A percentile compares a stretch with the other conserved stretches of the same genome.
Evolutionary conservation across 2,888 invertebrate genomes (phyloP).

Genomic region (Tipula confusa): DNA sequence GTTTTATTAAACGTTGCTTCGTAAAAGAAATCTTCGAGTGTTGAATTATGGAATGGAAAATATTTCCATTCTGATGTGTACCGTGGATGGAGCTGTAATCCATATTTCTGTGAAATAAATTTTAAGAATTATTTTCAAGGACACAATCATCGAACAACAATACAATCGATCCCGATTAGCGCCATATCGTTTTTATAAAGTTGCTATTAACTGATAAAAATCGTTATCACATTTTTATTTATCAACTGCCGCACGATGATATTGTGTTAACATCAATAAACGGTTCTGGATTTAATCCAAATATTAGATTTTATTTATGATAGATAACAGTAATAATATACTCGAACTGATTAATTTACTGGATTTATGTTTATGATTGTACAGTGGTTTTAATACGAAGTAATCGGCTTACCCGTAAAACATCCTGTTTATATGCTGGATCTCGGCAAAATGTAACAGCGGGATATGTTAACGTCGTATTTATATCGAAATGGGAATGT

Average conservation of each 20-base stretch:
- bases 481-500: conserved; percentile 62
- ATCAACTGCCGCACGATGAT: background rate
- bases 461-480: conserved; percentile 62
- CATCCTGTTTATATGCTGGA: conserved; percentile 58
- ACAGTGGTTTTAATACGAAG: background rate
- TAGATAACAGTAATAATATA: background rate
- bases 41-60: conserved; percentile 56
- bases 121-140: too few species aligned
- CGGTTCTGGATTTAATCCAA: background rate
- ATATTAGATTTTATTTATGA: background rate
- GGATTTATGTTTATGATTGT: background rate
- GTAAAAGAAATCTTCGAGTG: conserved; percentile 57
- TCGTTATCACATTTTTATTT: background rate
- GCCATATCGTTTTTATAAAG: background rate
- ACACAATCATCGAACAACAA: background rate
- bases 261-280: background rate
- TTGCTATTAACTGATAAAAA: background rate
- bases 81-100: conserved; percentile 52
- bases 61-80: conserved; percentile 54
- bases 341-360: conserved; percentile 7
- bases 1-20: conserved; percentile 55
- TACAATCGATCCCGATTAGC: background rate
- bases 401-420: conserved; percentile 52
- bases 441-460: conserved; percentile 65
- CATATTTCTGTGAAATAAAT: conserved; percentile 56